Evolutionary conservation across 2,797 vertebrate species (phyloP).

Genomic region (Myotis vivesi): DNA sequence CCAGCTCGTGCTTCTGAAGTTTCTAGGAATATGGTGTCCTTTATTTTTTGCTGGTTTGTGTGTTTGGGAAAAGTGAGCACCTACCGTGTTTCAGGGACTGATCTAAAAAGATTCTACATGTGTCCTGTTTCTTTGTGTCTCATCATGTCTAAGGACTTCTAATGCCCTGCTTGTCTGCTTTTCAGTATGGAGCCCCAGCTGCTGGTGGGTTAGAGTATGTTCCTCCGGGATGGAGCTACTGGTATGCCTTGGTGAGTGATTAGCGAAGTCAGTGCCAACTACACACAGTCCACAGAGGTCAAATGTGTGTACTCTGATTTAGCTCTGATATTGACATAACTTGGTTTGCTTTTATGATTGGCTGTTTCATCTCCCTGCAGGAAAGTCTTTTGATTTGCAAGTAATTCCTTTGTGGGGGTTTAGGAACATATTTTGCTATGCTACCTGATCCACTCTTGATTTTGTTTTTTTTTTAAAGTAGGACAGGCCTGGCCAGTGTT

Average conservation of each 20-base stretch:
- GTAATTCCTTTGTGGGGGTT: neutral
- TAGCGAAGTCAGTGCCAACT: neutral
- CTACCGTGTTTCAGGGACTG: neutral
- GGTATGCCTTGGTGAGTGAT: constrained; percentile 94
- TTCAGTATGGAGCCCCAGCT: constrained; percentile 92
- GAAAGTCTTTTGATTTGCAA: constrained; percentile 22
- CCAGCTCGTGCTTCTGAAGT: neutral
- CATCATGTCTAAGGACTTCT: neutral
- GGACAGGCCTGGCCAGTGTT: neutral
- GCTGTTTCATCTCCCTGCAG: neutral
- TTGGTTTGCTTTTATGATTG: neutral
- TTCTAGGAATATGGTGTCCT: neutral
- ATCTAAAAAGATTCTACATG: neutral
- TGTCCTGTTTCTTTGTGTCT: neutral
- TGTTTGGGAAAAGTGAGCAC: neutral
- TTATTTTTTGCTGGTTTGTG: neutral
- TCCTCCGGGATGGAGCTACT: constrained; percentile 95
- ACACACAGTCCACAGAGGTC: neutral
- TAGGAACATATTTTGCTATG: neutral
- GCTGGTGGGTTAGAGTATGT: constrained; percentile 94
- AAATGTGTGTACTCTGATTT: neutral
- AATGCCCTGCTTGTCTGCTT: constrained; percentile 37
- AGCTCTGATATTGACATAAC: neutral
- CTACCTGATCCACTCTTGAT: neutral
- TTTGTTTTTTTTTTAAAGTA: neutral